Evolutionary conservation across 2,888 invertebrate genomes (phyloP).

Genomic region (Marasmarcha lunaedactyla): DNA sequence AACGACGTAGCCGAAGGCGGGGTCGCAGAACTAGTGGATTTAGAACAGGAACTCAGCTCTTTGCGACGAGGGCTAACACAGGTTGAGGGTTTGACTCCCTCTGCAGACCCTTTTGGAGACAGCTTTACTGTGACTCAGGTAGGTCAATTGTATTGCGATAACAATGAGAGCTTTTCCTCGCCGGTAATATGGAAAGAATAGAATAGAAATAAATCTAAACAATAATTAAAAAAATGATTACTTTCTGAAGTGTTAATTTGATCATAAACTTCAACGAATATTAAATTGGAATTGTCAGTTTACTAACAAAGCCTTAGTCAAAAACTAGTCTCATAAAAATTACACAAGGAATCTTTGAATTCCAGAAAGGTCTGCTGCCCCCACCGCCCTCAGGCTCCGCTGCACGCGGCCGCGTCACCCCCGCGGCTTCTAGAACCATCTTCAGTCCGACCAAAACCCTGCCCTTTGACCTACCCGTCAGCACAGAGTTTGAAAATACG

Average conservation of each 20-base stretch:
- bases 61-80: constrained; percentile 89
- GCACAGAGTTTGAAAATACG: constrained; percentile 37
- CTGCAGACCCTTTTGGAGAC: constrained; percentile 65
- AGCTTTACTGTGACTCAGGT: constrained; percentile 52
- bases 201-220: too few species aligned
- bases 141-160: too few species aligned
- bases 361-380: constrained; percentile 56
- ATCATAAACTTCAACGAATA: too few species aligned
- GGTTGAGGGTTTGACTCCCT: constrained; percentile 85
- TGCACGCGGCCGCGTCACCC: constrained; percentile 38
- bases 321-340: too few species aligned
- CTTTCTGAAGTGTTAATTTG: too few species aligned
- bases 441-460: constrained; percentile 37
- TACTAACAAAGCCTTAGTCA: too few species aligned
- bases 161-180: too few species aligned
- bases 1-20: constrained; percentile 67
- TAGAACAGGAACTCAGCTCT: constrained; percentile 88
- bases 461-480: constrained; percentile 41
- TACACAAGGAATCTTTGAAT: too few species aligned
- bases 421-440: constrained; percentile 36
- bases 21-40: constrained; percentile 87
- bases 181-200: too few species aligned
- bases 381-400: constrained; percentile 46
- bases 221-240: too few species aligned
- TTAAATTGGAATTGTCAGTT: too few species aligned